A percentile compares a stretch with the other conserved stretches of the same genome.
Conservation (phyloP, 2,797 vertebrate genomes). For the Anguilla obscura region DNA sequence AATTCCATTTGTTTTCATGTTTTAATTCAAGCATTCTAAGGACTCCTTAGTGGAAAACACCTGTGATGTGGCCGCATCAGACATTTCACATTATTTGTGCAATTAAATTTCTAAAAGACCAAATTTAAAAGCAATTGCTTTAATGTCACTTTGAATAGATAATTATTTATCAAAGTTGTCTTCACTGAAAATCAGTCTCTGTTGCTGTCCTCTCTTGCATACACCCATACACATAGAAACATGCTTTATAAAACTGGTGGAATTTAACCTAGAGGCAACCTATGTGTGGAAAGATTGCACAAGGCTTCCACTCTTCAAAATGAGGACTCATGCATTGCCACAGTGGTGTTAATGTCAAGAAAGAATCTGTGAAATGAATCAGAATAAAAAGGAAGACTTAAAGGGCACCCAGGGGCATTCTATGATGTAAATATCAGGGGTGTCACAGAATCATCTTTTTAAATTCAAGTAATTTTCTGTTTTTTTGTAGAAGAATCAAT, state of each 20-base stretch:
- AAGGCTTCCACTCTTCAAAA: not conserved
- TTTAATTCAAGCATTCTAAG: not conserved
- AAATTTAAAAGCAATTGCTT: slow-evolving; percentile 16
- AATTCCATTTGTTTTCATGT: not conserved
- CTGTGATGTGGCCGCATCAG: not conserved
- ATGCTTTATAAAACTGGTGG: not conserved
- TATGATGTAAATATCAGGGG: not conserved
- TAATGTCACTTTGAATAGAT: slow-evolving; percentile 22
- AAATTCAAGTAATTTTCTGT: not conserved
- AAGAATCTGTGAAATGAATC: not conserved
- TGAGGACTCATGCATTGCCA: not conserved
- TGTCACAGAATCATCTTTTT: not conserved
- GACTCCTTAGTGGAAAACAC: not conserved
- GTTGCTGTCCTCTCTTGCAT: not conserved
- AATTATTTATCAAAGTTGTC: slow-evolving; percentile 31
- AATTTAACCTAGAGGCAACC: not conserved
- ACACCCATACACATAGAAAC: not conserved
- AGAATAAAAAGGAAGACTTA: too few relatives aligned
- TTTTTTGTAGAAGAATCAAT: not conserved
- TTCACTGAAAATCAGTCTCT: slow-evolving; percentile 9
- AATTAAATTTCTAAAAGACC: not conserved
- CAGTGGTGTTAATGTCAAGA: not conserved
- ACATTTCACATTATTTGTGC: slow-evolving; percentile 6
- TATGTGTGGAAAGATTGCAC: not conserved
- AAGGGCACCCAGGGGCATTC: not conserved